Base-by-base conservation (phyloP, 2,888 invertebrate genomes). In the Melieria picta region DNA sequence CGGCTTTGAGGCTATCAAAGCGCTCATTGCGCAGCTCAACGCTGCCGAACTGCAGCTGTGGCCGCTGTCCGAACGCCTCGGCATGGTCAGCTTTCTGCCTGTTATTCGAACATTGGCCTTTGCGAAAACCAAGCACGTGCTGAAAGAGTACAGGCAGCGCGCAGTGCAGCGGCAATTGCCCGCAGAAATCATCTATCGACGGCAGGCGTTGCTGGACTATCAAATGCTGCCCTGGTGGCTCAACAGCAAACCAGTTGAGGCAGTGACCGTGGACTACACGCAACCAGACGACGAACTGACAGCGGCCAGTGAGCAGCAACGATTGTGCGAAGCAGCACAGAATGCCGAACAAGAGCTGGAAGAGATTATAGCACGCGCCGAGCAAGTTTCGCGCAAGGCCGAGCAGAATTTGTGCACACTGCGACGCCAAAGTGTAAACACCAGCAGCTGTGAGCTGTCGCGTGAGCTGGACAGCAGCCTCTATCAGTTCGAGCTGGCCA, bases 161-260 rank as follows among this genome's bases (percentile, higher is more conserved):
- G 50, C 72, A 4, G 46, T 48, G 11, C 69, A 67, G 62, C 0
- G 65, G 46, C 68, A 56, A 2, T 57, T 82, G 7, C 82, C 84
- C 0, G 30, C 63, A 0, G 78, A 79, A 61, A 71, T 87, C 6
- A 82, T 87, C 50, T 87, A 85, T 73, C 73, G 78, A n/a, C 79
- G 80, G 42, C 65, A 76, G 45, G 77, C 78, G n/a, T 77, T 82
- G 1, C 57, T 73, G 7, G 77, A 79, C 45, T 82, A 79, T 64
- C 76, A 74, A 65, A 74, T 74, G 1, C 74, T 75, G 13, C 82
- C 84, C 3, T 84, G 84, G 84, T 84, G 84, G 84, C 74, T 83
- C 0, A 79, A 80, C 43, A 78, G 75, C 58, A 68, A 77, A 10
- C 62, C 75, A 1, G 73, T 83, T 1, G 75, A 79, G 46, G 74